Conservation (phyloP, 2,797 vertebrate genomes). For the Bovichtus variegatus region DNA sequence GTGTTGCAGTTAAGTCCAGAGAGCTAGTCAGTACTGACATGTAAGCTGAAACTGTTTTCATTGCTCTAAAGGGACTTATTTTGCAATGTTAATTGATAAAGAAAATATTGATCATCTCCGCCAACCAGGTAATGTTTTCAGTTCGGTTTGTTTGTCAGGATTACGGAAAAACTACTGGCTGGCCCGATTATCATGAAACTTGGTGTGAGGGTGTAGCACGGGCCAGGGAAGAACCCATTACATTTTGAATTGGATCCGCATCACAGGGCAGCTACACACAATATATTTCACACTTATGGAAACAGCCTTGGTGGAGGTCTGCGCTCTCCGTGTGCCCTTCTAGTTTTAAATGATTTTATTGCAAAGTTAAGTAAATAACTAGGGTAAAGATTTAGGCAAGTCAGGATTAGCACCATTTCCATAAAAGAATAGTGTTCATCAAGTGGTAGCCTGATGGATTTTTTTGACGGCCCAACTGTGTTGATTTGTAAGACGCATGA, state of each 20-base stretch:
- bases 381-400: not conserved
- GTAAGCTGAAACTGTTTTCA: not conserved
- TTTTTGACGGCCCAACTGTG: not conserved
- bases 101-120: not conserved
- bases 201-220: too few species aligned
- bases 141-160: too few species aligned
- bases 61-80: not conserved
- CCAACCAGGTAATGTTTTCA: too few species aligned
- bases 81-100: not conserved
- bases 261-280: too few species aligned
- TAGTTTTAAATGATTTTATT: not conserved
- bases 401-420: not conserved
- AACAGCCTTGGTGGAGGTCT: too few species aligned
- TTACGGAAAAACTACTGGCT: too few species aligned
- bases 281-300: too few species aligned
- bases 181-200: too few species aligned
- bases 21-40: constrained; percentile 2
- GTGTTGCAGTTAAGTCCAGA: not conserved
- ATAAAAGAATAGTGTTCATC: not conserved
- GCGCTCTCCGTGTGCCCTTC: too few species aligned
- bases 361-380: not conserved
- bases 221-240: too few species aligned
- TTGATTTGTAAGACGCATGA: not conserved
- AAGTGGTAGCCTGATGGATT: not conserved
- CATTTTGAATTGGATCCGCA: too few species aligned